Percentiles rank a stretch among this genome's conserved stretches.
Evolutionary conservation across 2,113 vertebrate species (phyloP).

Genomic region (Gymnorhina tibicen): DNA sequence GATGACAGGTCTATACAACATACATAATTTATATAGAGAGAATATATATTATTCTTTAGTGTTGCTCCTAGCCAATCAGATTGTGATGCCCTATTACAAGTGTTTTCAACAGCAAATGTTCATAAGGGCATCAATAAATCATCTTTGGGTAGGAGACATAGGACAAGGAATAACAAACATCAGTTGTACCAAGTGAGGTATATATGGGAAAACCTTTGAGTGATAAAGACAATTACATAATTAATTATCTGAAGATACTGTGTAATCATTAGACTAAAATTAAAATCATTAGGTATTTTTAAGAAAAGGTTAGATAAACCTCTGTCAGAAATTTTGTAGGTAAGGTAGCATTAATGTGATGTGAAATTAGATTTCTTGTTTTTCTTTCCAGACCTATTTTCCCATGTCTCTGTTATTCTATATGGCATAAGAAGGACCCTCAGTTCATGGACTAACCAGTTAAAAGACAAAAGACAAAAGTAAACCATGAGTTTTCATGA

Average conservation of each 20-base stretch:
- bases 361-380: background rate
- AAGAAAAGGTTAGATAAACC: background rate
- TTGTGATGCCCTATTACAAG: background rate
- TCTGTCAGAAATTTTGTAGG: background rate
- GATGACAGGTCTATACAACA: background rate
- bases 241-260: background rate
- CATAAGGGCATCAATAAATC: background rate
- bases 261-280: background rate
- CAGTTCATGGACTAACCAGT: background rate
- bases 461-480: background rate
- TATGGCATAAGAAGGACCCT: background rate
- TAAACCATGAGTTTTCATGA: background rate
- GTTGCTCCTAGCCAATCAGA: background rate
- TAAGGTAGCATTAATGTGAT: background rate
- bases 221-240: background rate
- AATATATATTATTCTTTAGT: background rate
- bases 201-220: background rate
- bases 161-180: background rate
- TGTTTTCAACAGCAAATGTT: background rate
- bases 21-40: background rate
- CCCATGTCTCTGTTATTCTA: background rate
- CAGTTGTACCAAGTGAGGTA: background rate
- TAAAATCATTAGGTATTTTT: background rate
- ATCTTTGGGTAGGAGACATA: background rate
- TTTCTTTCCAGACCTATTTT: background rate